Percentiles rank a stretch among this genome's conserved stretches.
phyloP scores from a whole-genome alignment of 2,113 vertebrate species.

The Boulengeromyrus knoepffleri region DNA sequence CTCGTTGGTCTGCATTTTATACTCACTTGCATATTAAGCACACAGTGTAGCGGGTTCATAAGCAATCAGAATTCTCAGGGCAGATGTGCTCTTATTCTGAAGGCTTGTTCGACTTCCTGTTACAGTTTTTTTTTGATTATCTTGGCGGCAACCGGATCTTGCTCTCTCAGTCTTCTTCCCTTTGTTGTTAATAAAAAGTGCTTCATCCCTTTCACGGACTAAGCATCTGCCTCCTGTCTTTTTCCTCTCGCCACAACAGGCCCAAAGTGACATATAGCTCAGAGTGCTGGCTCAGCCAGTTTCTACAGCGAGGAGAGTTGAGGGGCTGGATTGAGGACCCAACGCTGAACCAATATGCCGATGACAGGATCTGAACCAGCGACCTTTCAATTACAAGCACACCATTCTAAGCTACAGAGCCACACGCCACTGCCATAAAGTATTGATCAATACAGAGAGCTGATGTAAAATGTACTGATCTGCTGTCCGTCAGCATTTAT shows the following conservation, averaged over 20 bases:
- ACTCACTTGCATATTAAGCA: background rate
- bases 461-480: background rate
- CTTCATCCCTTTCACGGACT: too few species aligned
- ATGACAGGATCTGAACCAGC: background rate
- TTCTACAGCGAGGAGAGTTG: background rate
- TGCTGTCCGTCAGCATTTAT: background rate
- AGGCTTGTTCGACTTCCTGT: too few species aligned
- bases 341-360: background rate
- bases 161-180: too few species aligned
- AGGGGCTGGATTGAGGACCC: background rate
- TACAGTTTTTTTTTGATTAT: too few species aligned
- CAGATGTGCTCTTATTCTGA: too few species aligned
- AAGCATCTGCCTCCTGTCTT: too few species aligned
- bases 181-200: too few species aligned
- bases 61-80: too few species aligned
- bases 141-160: too few species aligned
- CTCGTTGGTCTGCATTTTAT: background rate
- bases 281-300: background rate
- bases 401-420: background rate
- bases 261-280: background rate
- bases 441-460: background rate
- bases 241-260: too few species aligned
- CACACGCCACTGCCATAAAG: background rate
- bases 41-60: too few species aligned
- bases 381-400: background rate